Evolutionary conservation across 2,888 invertebrate species (phyloP), one percentile per base, ranked within the genome.

Genomic region (Calliphora vomitoria): DNA sequence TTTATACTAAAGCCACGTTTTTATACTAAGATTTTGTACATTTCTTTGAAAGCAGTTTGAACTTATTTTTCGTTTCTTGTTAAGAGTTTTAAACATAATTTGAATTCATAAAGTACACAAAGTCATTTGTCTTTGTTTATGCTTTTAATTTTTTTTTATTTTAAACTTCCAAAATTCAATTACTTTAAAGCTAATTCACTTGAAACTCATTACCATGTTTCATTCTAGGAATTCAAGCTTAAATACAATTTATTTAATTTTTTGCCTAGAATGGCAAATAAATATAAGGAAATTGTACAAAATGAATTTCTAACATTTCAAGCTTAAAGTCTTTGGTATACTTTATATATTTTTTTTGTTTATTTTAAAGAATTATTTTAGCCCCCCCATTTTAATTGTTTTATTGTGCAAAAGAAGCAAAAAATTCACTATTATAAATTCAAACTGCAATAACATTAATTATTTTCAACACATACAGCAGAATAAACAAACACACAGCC

Each of bases 401-500:
- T 75, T 50, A 62, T 41, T 18, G 13, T 64, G 72, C 25, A 69
- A 11, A 60, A 53, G 25, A 53, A 35, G 31, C 25, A 15, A 8
- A 53, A 68, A 69, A 50, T 50, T 15, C 64, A 44, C 11, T 25
- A 74, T 74, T 74, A 85, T 85, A 74, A 74, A 80, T 74, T 74
- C 60, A 50, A 62, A 62, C 84, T 85, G 74, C 74, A 85, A 85
- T 74, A 60, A 79, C 66, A 85, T 74, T 80, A 74, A 74, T 85
- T 85, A 60, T 68, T 80, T 85, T 66, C 41, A 53, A 20, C 18
- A 41, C 41, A 20, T 80, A 44, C 25, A 50, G 13, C 50, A 18
- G 41, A 76, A 8, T 62, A 38, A 4, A 15, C 13, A 20, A 41
- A 60, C 13, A 11, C 25, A 25, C 25, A 25, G 25, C 15, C 20